These are phyloP conservation scores for Hypolimnas misippus DNA, from an alignment of 2,888 invertebrate species.

Conservation along the genomic window DNA sequence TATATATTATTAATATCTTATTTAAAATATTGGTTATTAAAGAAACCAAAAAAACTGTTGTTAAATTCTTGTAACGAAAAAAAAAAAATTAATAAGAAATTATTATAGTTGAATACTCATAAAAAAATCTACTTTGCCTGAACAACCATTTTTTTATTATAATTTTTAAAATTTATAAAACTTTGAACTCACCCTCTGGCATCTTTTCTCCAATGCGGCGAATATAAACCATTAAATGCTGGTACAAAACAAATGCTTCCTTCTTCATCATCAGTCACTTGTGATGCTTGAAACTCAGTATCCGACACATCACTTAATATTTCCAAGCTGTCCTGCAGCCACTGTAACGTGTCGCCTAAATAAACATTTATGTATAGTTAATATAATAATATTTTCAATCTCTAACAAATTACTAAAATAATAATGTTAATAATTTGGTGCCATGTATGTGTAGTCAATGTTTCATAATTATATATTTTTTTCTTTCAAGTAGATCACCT, in stretches of 20 bases:
- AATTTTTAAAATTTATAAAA: neutral
- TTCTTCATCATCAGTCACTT: conserved; percentile 69
- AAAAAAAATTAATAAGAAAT: too few relatives aligned
- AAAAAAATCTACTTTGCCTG: too few relatives aligned
- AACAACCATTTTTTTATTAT: neutral
- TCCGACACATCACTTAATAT: conserved; percentile 88
- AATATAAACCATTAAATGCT: conserved; percentile 98
- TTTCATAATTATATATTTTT: too few relatives aligned
- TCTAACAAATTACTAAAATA: conserved; percentile 2
- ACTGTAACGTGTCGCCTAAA: conserved; percentile 91
- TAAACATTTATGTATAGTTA: conserved; percentile 30
- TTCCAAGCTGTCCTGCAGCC: conserved; percentile 94
- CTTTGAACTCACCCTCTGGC: conserved; percentile 86
- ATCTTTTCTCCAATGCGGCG: conserved; percentile 98
- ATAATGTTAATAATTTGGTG: too few relatives aligned
- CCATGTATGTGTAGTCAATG: too few relatives aligned
- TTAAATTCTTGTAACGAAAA: too few relatives aligned
- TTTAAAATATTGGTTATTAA: too few relatives aligned
- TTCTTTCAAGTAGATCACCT: too few relatives aligned
- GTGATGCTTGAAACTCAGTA: conserved; percentile 81
- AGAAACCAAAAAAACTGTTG: too few relatives aligned
- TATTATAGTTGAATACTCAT: too few relatives aligned
- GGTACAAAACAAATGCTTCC: conserved; percentile 97
- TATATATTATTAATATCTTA: too few relatives aligned
- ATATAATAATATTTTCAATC: neutral